phyloP scores from a whole-genome alignment of 2,797 vertebrate species.

The Salarias fasciatus region DNA sequence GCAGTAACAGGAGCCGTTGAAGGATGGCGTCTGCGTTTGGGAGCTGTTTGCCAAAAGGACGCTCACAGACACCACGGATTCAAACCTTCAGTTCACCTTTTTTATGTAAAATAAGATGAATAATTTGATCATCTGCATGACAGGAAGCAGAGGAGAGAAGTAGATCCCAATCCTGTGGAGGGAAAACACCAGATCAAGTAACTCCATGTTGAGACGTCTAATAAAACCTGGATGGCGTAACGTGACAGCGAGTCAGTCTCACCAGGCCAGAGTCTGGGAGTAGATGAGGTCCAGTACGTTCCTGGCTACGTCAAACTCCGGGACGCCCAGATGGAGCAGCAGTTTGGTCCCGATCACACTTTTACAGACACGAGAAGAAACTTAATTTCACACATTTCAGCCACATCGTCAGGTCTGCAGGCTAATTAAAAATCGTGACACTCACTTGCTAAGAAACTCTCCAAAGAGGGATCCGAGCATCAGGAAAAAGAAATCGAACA shows the following conservation, averaged over 20 bases:
- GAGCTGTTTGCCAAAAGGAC: neutral
- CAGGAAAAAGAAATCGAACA: constrained; percentile 93
- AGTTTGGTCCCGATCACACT: constrained; percentile 88
- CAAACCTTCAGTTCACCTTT: constrained; percentile 83
- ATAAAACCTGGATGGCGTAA: too few species aligned
- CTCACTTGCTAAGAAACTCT: constrained; percentile 94
- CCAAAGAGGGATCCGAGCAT: constrained; percentile 92
- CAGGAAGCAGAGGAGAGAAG: constrained; percentile 93
- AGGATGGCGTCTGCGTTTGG: neutral
- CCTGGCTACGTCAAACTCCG: constrained; percentile 94
- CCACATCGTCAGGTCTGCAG: neutral
- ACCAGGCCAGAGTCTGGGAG: constrained; percentile 95
- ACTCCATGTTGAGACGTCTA: too few species aligned
- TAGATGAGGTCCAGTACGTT: constrained; percentile 96
- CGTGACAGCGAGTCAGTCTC: constrained; percentile 33
- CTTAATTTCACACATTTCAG: neutral
- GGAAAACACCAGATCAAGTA: too few species aligned
- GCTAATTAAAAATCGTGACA: constrained; percentile 2
- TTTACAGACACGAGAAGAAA: constrained; percentile 15
- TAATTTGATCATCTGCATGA: constrained; percentile 90
- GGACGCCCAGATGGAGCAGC: constrained; percentile 78
- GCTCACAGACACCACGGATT: too few species aligned
- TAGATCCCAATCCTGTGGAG: constrained; percentile 92
- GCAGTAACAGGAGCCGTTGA: constrained; percentile 55
- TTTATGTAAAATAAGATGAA: constrained; percentile 92